Base-by-base conservation (phyloP, 2,888 invertebrate genomes). In the Arctia plantaginis region DNA sequence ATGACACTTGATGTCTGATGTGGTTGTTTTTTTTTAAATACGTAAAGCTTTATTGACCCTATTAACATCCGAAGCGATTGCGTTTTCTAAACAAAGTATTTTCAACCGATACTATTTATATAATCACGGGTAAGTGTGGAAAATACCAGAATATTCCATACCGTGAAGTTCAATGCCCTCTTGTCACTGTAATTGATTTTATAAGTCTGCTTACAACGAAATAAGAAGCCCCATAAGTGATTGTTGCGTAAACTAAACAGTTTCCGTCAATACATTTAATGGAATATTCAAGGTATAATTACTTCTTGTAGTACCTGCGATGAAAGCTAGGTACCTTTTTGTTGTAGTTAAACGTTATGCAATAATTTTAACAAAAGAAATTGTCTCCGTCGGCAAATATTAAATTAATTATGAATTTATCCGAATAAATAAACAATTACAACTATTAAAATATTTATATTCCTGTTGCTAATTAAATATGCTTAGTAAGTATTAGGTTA, bases 111-210 rank as follows among this genome's bases (percentile, higher is more conserved):
- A n/a, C 59, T 23, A 67, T 67, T 67, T 47, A 67, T 67, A 67
- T 47, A 67, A 67, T 47, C 67, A 23, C 30, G 33, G 3, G 23
- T 20, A 47, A 33, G 13, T 47, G 47, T 67, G 47, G 44, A 47
- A 67, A 33, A 47, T 39, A 18, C 27, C 55, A 69, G 55, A 69
- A 51, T 33, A 39, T 55, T 71, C 51, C 6, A 66, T 18, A 55
- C 64, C 47, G 67, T 55, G 20, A 74, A 78, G 80, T 81, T 81
- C 76, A 77, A 77, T 76, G 76, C 66, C 81, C 83, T 74, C 65
- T 35, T 80, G 66, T 66, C 44, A 65, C 74, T 79, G 69, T 80
- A 83, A 84, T 83, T 83, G 84, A 83, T 80, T 84, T 83, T 84
- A 77, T 82, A 84, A 84, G 82, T 80, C 82, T 79, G 78, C 83